A percentile compares a stretch with the other conserved stretches of the same genome.
phyloP scores from a whole-genome alignment of 2,888 invertebrate genomes.

The Tridacna crocea region DNA sequence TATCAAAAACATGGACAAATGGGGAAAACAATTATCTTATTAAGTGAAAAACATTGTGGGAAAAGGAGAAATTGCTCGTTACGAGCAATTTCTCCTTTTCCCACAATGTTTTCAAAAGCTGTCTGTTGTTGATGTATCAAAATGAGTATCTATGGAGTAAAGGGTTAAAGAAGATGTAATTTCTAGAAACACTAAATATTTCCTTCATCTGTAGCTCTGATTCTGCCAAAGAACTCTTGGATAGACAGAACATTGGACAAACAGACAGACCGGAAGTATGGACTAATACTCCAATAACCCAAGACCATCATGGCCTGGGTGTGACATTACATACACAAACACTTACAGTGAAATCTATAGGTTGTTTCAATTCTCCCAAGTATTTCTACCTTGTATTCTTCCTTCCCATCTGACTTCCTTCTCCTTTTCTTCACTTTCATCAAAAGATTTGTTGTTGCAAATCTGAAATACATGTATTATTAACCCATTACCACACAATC shows the following conservation, averaged over 20 bases:
- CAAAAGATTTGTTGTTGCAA: slow-evolving; percentile 88
- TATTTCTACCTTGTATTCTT: slow-evolving; percentile 80
- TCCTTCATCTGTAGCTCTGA: too few relatives aligned
- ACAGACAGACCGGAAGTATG: too few relatives aligned
- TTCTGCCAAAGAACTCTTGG: too few relatives aligned
- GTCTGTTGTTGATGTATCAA: not conserved
- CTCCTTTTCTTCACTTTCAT: slow-evolving; percentile 88
- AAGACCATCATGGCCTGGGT: too few relatives aligned
- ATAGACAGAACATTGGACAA: too few relatives aligned
- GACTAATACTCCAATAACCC: too few relatives aligned
- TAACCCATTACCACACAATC: not conserved
- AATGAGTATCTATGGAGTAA: not conserved
- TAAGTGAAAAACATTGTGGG: too few relatives aligned
- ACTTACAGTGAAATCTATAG: slow-evolving; percentile 84
- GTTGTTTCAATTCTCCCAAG: slow-evolving; percentile 83
- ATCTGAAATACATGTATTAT: slow-evolving; percentile 17
- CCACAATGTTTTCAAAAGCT: not conserved
- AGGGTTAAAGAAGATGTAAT: not conserved
- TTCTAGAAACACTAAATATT: not conserved
- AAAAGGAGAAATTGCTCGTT: too few relatives aligned
- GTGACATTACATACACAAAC: too few relatives aligned
- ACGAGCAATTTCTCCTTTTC: not conserved
- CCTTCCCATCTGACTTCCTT: slow-evolving; percentile 83
- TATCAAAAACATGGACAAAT: too few relatives aligned
- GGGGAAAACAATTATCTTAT: too few relatives aligned